These are phyloP conservation scores for Montipora foliosa DNA, from an alignment of 64 coral and sea anemone species.

Conservation along the genomic window DNA sequence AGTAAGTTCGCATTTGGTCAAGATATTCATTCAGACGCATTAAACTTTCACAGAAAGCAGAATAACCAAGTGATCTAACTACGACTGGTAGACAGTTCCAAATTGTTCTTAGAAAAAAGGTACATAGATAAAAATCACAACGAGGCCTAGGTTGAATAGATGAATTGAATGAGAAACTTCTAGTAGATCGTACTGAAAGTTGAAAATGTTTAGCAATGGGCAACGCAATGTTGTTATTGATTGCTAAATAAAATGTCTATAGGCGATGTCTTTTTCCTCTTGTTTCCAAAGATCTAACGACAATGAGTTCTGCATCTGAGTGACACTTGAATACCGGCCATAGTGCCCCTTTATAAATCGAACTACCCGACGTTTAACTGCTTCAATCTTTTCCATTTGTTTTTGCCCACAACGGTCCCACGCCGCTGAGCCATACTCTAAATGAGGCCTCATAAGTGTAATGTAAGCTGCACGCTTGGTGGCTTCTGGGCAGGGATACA, in stretches of 20 bases:
- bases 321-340: too few relatives aligned
- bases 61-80: not conserved
- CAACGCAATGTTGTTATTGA: too few relatives aligned
- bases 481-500: not conserved
- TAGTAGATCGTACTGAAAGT: not conserved
- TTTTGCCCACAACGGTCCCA: conserved; percentile 3
- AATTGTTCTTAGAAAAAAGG: not conserved
- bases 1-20: not conserved
- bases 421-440: conserved; percentile 11
- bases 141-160: not conserved
- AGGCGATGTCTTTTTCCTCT: too few relatives aligned
- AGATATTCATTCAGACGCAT: not conserved
- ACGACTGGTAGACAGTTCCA: not conserved
- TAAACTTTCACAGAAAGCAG: not conserved
- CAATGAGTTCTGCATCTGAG: too few relatives aligned
- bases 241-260: not conserved
- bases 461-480: conserved; percentile 28
- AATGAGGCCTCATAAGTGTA: not conserved
- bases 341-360: too few relatives aligned
- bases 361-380: too few relatives aligned
- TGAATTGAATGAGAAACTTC: not conserved
- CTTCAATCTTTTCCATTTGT: not conserved
- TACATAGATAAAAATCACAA: not conserved
- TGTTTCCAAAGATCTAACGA: too few relatives aligned
- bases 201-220: not conserved